phyloP scores from a whole-genome alignment of 2,113 vertebrate species.

The Pomatostomus ruficeps region DNA sequence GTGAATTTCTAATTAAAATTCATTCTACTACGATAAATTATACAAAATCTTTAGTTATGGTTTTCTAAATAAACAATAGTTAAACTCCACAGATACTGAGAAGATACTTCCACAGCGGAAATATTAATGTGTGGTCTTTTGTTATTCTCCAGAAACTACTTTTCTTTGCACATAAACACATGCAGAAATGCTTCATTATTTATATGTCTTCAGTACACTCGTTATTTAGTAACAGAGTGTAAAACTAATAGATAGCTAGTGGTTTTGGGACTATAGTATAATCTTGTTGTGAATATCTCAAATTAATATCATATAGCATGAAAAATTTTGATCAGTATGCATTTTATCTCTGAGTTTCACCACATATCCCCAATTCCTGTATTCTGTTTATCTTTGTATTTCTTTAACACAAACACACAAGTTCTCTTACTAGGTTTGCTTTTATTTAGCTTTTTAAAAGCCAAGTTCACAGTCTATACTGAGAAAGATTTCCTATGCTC shows the following conservation, averaged over 20 bases:
- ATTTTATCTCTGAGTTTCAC: neutral
- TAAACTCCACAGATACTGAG: neutral
- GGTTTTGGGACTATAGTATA: neutral
- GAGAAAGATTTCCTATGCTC: neutral
- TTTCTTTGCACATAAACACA: neutral
- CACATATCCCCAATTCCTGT: neutral
- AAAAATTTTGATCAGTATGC: neutral
- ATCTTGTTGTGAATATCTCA: neutral
- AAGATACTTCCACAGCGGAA: neutral
- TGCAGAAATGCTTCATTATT: neutral
- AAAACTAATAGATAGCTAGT: neutral
- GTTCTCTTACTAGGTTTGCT: neutral
- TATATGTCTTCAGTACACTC: neutral
- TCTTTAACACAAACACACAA: neutral
- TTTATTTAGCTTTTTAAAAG: neutral
- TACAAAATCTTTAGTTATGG: neutral
- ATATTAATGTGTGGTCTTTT: neutral
- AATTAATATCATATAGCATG: neutral
- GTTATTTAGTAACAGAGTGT: neutral
- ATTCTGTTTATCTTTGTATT: neutral
- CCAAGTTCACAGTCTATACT: neutral
- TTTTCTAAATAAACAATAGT: neutral
- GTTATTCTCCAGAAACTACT: neutral
- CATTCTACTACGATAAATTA: neutral
- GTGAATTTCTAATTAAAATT: neutral